Base-by-base conservation (phyloP, 2,888 invertebrate species). In the Anthophora plumipes region DNA sequence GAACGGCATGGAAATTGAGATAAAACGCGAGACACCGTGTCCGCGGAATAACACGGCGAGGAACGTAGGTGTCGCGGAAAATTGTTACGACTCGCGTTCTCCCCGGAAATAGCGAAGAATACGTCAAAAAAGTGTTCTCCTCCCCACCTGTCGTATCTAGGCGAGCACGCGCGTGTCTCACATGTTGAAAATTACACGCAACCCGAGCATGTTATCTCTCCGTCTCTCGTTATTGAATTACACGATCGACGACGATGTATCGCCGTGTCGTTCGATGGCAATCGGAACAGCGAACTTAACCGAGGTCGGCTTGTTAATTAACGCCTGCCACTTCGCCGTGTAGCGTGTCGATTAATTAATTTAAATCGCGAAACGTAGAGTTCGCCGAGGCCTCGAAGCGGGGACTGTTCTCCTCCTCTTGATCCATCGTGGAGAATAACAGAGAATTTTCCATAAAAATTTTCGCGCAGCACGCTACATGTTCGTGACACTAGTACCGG, bases 1-100 rank as follows among this genome's bases (percentile, higher is more conserved):
- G 59, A 59, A 59, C 48, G 12, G 61, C 17, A 41, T 48, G 70
- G 41, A 70, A 79, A 77, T 79, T 70, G 77, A 61, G 77, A 79
- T 77, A 66, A 70, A 79, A 66, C 60, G 69, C 69, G 77, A 25
- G 61, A 59, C 52, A 77, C 25, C 25, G 68, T 11, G 63, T n/a
- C n/a, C 57, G 46, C 25, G 67, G 75, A 77, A 77, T 75, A 67
- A 76, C 78, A 63, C 48, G 20, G 37, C 14, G 41, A 41, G 37
- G n/a, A 31, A 31, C 43, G 63, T 63, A 31, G 57, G 55, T 70
- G 59, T 72, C 64, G 71, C 22, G 46, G 31, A 39, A 69, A 77
- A 76, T 76, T 70, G 48, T 76, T 14, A 12, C 55, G 39, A 52
- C 41, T 41, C 50, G 17, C 14, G 52, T 14, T 22, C n/a, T n/a